Evolutionary conservation across 2,888 invertebrate species (phyloP).

Genomic region (Ormyrus nitidulus): DNA sequence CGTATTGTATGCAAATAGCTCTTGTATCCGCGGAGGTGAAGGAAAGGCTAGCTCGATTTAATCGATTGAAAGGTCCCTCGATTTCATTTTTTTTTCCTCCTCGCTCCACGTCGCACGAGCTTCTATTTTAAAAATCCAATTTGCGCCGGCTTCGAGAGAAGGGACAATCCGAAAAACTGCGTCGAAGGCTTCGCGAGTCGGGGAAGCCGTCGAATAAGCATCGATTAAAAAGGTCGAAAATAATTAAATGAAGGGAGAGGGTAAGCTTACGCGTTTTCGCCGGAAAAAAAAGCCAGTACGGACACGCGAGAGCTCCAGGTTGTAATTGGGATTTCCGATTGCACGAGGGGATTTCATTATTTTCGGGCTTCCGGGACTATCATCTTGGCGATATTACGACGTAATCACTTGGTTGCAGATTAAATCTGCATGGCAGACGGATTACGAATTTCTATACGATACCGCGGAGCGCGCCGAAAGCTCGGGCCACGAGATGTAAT

Average conservation of each 20-base stretch:
- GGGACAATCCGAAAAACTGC: background rate
- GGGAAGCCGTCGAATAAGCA: background rate
- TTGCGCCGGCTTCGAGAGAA: background rate
- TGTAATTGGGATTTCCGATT: constrained; percentile 56
- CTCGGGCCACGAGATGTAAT: constrained; percentile 29
- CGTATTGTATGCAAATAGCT: constrained; percentile 54
- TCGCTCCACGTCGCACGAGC: background rate
- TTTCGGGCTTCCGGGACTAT: constrained; percentile 65
- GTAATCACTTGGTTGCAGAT: constrained; percentile 64
- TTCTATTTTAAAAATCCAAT: constrained; percentile 24
- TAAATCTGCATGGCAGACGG: constrained; percentile 61
- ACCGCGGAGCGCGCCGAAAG: constrained; percentile 6
- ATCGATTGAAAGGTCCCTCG: constrained; percentile 31
- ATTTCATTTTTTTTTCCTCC: constrained; percentile 9
- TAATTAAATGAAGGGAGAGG: constrained; percentile 26
- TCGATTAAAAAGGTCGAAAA: constrained; percentile 41
- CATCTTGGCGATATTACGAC: constrained; percentile 62
- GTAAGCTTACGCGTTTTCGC: no score
- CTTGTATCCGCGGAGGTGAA: constrained; percentile 16
- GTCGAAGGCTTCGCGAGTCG: background rate
- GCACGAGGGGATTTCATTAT: constrained; percentile 65
- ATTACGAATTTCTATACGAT: constrained; percentile 60
- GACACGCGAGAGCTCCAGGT: background rate
- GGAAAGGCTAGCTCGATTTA: constrained; percentile 42
- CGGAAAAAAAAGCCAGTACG: background rate